A percentile compares a stretch with the other conserved stretches of the same genome.
These are phyloP conservation scores for Drosophila anomelani DNA, from an alignment of 2,888 invertebrate species.

Conservation along the genomic window DNA sequence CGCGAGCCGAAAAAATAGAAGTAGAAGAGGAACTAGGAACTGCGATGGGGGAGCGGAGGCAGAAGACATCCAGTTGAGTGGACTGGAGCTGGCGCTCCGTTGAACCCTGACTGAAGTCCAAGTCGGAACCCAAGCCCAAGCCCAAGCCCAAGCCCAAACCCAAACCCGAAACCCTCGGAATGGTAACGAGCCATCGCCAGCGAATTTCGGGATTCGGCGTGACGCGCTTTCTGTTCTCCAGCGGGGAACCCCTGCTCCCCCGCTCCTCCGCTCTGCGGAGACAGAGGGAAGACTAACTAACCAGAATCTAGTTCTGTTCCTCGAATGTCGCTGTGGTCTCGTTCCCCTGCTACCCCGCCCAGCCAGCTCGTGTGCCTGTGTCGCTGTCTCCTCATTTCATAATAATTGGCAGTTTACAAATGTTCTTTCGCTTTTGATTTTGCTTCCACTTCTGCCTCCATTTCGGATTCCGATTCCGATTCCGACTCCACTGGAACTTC, in stretches of 20 bases:
- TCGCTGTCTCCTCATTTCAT: constrained; percentile 64
- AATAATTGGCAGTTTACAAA: constrained; percentile 78
- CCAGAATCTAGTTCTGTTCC: constrained; percentile 38
- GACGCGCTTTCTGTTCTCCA: constrained; percentile 70
- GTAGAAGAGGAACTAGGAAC: constrained; percentile 3
- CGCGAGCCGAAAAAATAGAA: constrained; percentile 64
- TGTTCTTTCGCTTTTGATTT: constrained; percentile 72
- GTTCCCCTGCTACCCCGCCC: constrained; percentile 2
- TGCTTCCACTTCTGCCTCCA: constrained; percentile 35
- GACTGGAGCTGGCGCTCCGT: constrained; percentile 69
- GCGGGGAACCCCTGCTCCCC: constrained; percentile 13
- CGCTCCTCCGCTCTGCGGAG: background rate
- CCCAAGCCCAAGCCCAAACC: constrained; percentile 6
- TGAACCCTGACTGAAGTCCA: constrained; percentile 18
- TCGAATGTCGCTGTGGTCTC: constrained; percentile 63
- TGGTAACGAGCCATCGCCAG: constrained; percentile 70
- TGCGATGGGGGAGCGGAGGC: constrained; percentile 23
- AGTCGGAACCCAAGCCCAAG: no score
- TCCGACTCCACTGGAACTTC: no score
- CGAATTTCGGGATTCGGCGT: constrained; percentile 75
- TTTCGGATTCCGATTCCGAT: constrained; percentile 38
- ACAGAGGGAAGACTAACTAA: constrained; percentile 25
- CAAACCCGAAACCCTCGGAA: constrained; percentile 48
- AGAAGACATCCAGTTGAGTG: constrained; percentile 35
- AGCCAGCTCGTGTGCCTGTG: constrained; percentile 25